Evolutionary conservation across 2,113 vertebrate genomes (phyloP).

Genomic region (Grallaria varia): DNA sequence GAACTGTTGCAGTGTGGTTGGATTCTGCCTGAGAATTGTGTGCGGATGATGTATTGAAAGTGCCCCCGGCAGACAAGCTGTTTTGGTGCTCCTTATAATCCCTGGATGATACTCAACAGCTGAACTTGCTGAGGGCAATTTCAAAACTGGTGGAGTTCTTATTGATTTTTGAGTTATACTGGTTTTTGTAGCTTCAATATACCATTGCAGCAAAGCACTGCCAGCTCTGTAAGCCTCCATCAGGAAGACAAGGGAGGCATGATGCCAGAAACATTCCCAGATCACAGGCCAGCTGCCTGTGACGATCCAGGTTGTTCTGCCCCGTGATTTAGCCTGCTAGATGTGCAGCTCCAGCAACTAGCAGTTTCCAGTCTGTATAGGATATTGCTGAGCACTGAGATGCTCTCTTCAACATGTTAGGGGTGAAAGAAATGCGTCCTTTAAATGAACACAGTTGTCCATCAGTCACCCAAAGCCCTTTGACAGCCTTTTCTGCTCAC

Average conservation of each 20-base stretch:
- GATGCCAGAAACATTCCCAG: not conserved
- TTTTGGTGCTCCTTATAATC: not conserved
- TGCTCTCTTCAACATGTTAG: not conserved
- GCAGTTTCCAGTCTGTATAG: not conserved
- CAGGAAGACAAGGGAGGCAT: not conserved
- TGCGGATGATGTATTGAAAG: not conserved
- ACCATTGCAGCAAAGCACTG: not conserved
- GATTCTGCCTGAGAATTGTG: not conserved
- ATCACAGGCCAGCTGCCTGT: not conserved
- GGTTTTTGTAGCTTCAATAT: not conserved
- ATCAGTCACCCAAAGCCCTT: not conserved
- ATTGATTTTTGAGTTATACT: not conserved
- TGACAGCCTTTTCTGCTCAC: not conserved
- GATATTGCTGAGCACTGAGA: slow-evolving; percentile 46
- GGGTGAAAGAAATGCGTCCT: not conserved
- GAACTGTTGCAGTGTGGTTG: not conserved
- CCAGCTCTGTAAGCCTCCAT: not conserved
- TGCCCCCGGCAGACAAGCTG: not conserved
- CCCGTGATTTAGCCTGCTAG: not conserved
- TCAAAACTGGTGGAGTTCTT: not conserved
- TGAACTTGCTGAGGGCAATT: not conserved
- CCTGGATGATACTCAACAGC: not conserved
- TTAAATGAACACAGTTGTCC: not conserved
- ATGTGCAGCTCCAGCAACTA: slow-evolving; percentile 35
- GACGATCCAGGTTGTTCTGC: slow-evolving; percentile 10